Conservation (phyloP, 2,797 vertebrate species). For the Scarus forsteni region DNA sequence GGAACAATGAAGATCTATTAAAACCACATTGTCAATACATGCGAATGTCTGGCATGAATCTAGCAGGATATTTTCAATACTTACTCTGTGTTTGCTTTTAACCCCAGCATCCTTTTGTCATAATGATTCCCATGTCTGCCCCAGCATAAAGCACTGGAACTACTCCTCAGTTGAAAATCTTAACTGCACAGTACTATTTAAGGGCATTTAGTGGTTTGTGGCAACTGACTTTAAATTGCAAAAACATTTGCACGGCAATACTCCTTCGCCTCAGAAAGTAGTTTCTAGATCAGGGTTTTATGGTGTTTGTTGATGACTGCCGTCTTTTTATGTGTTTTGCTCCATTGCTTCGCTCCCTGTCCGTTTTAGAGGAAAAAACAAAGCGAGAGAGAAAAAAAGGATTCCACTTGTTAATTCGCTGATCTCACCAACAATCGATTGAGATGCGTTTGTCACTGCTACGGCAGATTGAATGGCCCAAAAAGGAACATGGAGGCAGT, state of each 20-base stretch:
- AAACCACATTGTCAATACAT: constrained; percentile 77
- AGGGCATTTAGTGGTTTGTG: constrained; percentile 84
- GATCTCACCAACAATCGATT: constrained; percentile 84
- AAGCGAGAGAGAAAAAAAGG: constrained; percentile 39
- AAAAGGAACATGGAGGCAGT: constrained; percentile 78
- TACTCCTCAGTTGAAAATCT: constrained; percentile 78
- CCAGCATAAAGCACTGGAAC: constrained; percentile 73
- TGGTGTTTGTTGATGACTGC: constrained; percentile 83
- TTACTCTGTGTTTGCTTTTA: constrained; percentile 63
- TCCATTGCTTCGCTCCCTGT: constrained; percentile 81
- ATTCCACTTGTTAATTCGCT: constrained; percentile 82
- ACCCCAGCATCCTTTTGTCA: constrained; percentile 31
- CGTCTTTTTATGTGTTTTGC: constrained; percentile 83
- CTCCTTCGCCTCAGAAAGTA: constrained; percentile 75
- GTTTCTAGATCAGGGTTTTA: constrained; percentile 84
- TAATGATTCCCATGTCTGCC: constrained; percentile 68
- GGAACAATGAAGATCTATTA: constrained; percentile 68
- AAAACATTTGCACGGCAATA: constrained; percentile 84
- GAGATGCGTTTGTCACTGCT: constrained; percentile 77
- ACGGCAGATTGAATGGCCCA: constrained; percentile 74
- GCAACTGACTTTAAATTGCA: constrained; percentile 83
- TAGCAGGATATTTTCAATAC: constrained; percentile 75
- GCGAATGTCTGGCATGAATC: constrained; percentile 66
- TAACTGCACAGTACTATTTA: constrained; percentile 83
- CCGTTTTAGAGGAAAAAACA: constrained; percentile 72